Evolutionary conservation across 92 coral and sea anemone genomes (phyloP), one percentile per base, ranked within the genome.

Genomic region (Ricordea florida): DNA sequence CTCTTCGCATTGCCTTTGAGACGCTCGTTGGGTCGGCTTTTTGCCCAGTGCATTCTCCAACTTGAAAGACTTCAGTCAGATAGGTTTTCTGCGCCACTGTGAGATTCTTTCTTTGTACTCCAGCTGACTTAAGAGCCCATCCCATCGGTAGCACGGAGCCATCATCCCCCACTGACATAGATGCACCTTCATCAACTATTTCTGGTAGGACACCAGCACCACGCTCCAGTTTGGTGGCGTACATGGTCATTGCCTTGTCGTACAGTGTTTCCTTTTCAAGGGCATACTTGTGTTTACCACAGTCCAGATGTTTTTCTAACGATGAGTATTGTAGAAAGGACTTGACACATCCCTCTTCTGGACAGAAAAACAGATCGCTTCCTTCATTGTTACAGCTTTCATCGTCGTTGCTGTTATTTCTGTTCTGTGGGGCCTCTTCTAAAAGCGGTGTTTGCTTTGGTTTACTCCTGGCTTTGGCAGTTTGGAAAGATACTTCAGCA

Each of bases 191-290:
- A 6, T 36, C 13, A n/a, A n/a, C n/a, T n/a, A n/a, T n/a, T n/a
- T n/a, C n/a, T n/a, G 21, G 57, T 9, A 7, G 7, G 22, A 21
- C 26, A n/a, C 57, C 26, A 14, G 9, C 7, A 9, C 57, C 57
- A 6, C 26, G 6, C 26, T 49, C 57, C 2, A 49, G n/a, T n/a
- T n/a, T n/a, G n/a, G n/a, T n/a, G n/a, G n/a, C 64, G 34, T 57
- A 57, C 17, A 57, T 25, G 6, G 26, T 57, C 64, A 57, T 29
- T 17, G 64, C 64, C 64, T 24, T 57, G 37, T 57, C 64, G 41
- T 57, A 57, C 29, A 5, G 64, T 57, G 64, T 57, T 57, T 57
- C 33, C n/a, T 57, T n/a, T n/a, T n/a, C n/a, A n/a, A n/a, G n/a
- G n/a, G n/a, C n/a, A n/a, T n/a, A n/a, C n/a, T n/a, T n/a, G 30